These are phyloP conservation scores for Dasyurus viverrinus DNA, from an alignment of 2,113 vertebrate species.

Conservation along the genomic window DNA sequence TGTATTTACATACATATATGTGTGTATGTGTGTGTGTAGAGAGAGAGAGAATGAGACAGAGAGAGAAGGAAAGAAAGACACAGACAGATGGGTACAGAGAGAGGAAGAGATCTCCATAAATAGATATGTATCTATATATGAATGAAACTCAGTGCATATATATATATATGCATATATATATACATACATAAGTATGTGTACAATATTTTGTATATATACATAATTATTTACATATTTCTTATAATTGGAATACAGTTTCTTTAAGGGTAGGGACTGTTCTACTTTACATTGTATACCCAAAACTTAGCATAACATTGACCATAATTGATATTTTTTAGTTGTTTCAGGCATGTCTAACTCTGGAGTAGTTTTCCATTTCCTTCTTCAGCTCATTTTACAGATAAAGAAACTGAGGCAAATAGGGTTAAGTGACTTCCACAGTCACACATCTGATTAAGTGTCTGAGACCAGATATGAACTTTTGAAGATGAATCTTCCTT, in stretches of 20 bases:
- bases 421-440: neutral
- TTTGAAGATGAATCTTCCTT: neutral
- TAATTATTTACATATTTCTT: neutral
- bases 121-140: neutral
- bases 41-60: neutral
- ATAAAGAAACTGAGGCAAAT: neutral
- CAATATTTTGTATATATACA: neutral
- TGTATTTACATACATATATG: no score
- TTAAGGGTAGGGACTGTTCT: neutral
- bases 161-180: no score
- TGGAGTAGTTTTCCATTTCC: neutral
- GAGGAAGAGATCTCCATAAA: neutral
- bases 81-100: neutral
- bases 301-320: neutral
- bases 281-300: no score
- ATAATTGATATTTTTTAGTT: neutral
- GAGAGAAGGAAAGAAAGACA: neutral
- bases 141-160: neutral
- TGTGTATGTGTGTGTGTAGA: neutral
- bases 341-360: neutral
- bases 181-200: neutral
- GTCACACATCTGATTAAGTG: neutral
- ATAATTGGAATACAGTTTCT: neutral
- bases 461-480: neutral
- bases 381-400: neutral